phyloP scores from a whole-genome alignment of 2,113 vertebrate genomes.

The Nothocercus julius region DNA sequence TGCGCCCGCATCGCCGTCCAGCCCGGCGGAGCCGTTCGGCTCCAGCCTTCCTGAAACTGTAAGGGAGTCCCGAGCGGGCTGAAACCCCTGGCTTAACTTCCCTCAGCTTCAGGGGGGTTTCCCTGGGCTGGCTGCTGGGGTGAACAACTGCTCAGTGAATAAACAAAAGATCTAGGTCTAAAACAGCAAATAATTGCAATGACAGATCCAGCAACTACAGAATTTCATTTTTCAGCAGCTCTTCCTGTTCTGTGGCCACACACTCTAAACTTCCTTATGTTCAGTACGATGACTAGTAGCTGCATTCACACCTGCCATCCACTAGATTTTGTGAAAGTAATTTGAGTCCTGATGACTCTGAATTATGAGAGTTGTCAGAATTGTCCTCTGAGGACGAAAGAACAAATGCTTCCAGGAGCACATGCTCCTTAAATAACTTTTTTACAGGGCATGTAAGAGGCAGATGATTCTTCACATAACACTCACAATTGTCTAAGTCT shows the following conservation, averaged over 20 bases:
- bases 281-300: background rate
- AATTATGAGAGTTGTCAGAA: background rate
- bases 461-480: background rate
- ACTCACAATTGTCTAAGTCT: background rate
- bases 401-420: background rate
- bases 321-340: background rate
- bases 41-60: background rate
- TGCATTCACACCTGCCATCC: background rate
- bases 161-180: background rate
- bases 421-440: background rate
- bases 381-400: background rate
- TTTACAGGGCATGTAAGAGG: background rate
- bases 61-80: background rate
- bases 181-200: background rate
- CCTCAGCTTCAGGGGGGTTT: background rate
- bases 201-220: fast-evolving
- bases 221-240: background rate
- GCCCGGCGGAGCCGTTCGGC: background rate
- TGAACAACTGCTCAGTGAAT: background rate
- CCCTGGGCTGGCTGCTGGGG: background rate
- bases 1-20: no score
- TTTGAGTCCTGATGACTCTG: background rate
- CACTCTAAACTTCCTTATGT: background rate
- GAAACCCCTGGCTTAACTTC: background rate
- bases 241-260: background rate